Evolutionary conservation across 2,797 vertebrate genomes (phyloP).

Genomic region (Scomberomorus guttatus): DNA sequence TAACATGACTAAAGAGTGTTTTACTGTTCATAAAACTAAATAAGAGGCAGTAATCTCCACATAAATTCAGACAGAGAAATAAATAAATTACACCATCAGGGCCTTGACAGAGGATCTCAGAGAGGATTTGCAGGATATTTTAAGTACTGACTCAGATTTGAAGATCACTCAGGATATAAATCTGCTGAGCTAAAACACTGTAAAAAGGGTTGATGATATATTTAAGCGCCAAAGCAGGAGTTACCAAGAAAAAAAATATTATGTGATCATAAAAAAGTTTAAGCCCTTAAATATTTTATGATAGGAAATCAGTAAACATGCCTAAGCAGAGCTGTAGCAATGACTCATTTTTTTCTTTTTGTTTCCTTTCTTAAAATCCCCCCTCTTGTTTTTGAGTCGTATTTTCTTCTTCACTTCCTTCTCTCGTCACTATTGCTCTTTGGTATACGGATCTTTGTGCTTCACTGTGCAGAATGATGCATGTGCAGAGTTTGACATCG

Average conservation of each 20-base stretch:
- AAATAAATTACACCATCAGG: slow-evolving; percentile 21
- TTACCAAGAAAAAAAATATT: neutral
- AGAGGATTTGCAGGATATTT: slow-evolving; percentile 50
- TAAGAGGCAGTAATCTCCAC: slow-evolving; percentile 22
- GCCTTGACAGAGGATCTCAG: neutral
- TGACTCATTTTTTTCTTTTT: neutral
- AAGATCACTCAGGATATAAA: slow-evolving; percentile 47
- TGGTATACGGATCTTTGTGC: slow-evolving; percentile 14
- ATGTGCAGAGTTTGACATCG: too few relatives aligned
- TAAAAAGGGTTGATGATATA: slow-evolving; percentile 29
- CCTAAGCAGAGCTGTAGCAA: neutral
- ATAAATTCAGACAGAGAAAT: slow-evolving; percentile 32
- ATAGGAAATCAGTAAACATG: slow-evolving; percentile 30
- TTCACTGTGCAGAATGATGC: too few relatives aligned
- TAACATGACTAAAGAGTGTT: slow-evolving; percentile 7
- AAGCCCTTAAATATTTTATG: slow-evolving; percentile 23
- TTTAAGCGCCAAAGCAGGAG: slow-evolving; percentile 20
- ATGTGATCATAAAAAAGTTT: slow-evolving; percentile 3
- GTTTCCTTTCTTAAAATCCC: neutral
- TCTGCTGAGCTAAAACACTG: slow-evolving; percentile 33
- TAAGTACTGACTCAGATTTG: slow-evolving; percentile 52
- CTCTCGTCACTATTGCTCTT: slow-evolving; percentile 3
- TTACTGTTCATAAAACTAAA: slow-evolving; percentile 20
- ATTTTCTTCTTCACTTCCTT: slow-evolving; percentile 3
- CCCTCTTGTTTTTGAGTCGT: neutral